A percentile compares a stretch with the other conserved stretches of the same genome.
Evolutionary conservation across 2,888 invertebrate species (phyloP).

Genomic region (Drosophila nr. perissopoda): DNA sequence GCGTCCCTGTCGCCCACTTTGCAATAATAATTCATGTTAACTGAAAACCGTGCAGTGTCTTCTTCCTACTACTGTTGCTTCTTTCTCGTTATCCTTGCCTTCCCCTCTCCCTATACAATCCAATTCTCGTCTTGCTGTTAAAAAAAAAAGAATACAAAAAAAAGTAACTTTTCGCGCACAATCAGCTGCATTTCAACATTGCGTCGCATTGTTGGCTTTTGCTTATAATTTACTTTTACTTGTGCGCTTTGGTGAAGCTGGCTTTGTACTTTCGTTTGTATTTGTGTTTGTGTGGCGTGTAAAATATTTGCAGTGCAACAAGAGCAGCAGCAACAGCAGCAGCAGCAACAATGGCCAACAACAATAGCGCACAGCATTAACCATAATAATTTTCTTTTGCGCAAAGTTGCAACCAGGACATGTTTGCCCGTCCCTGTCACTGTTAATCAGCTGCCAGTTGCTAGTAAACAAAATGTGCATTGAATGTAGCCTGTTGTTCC

Average conservation of each 20-base stretch:
- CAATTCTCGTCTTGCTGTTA: slow-evolving; percentile 16
- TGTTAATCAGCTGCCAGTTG: slow-evolving; percentile 65
- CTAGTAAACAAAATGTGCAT: slow-evolving; percentile 60
- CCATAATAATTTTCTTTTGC: slow-evolving; percentile 72
- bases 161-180: slow-evolving; percentile 75
- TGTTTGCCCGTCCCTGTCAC: slow-evolving; percentile 60
- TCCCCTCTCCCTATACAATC: slow-evolving; percentile 16
- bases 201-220: slow-evolving; percentile 73
- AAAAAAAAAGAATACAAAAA: slow-evolving; percentile 39
- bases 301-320: slow-evolving; percentile 71
- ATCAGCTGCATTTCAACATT: slow-evolving; percentile 79
- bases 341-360: slow-evolving; percentile 22
- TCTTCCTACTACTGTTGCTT: slow-evolving; percentile 38
- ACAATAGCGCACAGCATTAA: slow-evolving; percentile 73
- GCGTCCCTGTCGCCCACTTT: slow-evolving; percentile 42
- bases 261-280: slow-evolving; percentile 24
- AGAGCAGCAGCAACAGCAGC: slow-evolving; percentile 7
- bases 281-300: slow-evolving; percentile 60
- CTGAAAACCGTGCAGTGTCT: slow-evolving; percentile 74
- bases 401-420: slow-evolving; percentile 52
- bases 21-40: slow-evolving; percentile 78
- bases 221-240: slow-evolving; percentile 80
- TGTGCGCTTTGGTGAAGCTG: slow-evolving; percentile 60
- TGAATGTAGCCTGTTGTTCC: slow-evolving; percentile 36
- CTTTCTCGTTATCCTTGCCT: slow-evolving; percentile 26